Conservation (phyloP, 2,888 invertebrate species). For the Microctonus aethiopoides region DNA sequence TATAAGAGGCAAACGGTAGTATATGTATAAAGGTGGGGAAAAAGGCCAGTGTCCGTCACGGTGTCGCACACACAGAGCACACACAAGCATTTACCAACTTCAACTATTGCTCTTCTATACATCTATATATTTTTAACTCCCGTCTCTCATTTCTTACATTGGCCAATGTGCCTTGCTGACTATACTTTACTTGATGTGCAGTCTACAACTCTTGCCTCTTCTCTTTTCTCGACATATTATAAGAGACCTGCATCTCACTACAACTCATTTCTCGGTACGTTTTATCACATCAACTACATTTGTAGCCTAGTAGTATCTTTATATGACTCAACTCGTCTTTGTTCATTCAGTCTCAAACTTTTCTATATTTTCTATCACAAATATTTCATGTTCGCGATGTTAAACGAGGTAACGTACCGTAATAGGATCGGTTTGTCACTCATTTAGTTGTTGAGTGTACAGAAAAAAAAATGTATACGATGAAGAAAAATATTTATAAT, state of each 20-base stretch:
- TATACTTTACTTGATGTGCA: neutral
- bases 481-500: too few relatives aligned
- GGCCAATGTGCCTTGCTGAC: neutral
- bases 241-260: too few relatives aligned
- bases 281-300: neutral
- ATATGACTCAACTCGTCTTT: too few relatives aligned
- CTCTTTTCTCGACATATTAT: too few relatives aligned
- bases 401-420: too few relatives aligned
- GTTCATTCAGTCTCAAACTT: too few relatives aligned
- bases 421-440: too few relatives aligned
- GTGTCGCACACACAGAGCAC: constrained; percentile 40
- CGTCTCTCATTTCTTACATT: neutral
- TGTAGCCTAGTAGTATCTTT: too few relatives aligned
- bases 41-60: constrained; percentile 57
- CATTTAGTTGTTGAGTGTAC: too few relatives aligned
- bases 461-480: too few relatives aligned
- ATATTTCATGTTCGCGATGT: too few relatives aligned
- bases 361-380: too few relatives aligned
- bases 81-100: constrained; percentile 1
- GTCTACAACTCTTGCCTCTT: neutral
- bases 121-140: neutral
- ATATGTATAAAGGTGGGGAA: constrained; percentile 25
- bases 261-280: neutral
- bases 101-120: neutral
- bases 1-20: constrained; percentile 1